A percentile compares a stretch with the other conserved stretches of the same genome.
phyloP scores from a whole-genome alignment of 2,113 vertebrate species.

The Meriones unguiculatus region DNA sequence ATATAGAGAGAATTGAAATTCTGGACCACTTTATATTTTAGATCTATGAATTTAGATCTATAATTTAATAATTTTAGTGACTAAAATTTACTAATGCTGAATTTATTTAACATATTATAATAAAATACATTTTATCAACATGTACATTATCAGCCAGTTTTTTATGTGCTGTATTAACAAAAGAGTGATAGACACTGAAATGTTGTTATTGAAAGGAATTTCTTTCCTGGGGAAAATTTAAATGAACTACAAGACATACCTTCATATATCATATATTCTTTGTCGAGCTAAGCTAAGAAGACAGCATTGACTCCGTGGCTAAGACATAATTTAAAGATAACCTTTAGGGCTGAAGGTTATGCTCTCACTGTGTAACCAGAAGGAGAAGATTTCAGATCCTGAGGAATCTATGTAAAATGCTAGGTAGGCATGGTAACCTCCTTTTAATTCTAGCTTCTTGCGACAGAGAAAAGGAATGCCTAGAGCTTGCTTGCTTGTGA shows the following conservation, averaged over 20 bases:
- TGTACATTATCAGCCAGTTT: background rate
- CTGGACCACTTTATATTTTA: background rate
- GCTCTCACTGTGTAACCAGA: no score
- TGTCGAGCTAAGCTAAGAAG: background rate
- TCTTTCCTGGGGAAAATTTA: background rate
- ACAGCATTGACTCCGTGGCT: background rate
- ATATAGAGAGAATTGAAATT: constrained; percentile 71
- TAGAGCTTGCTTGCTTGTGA: background rate
- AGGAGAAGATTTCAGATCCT: background rate
- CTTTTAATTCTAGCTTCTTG: background rate
- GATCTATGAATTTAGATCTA: background rate
- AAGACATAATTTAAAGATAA: background rate
- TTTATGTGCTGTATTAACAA: background rate
- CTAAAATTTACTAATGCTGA: background rate
- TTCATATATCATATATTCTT: background rate
- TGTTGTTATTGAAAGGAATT: background rate
- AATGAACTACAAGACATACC: background rate
- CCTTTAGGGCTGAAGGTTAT: background rate
- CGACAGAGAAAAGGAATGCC: background rate
- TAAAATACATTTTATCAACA: background rate
- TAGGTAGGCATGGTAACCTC: background rate
- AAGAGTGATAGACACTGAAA: background rate
- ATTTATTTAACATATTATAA: background rate
- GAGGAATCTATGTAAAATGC: background rate
- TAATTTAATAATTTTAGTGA: constrained; percentile 20